Evolutionary conservation across 2,888 invertebrate species (phyloP), one percentile per base, ranked within the genome.

Genomic region (Augiades crinisus): DNA sequence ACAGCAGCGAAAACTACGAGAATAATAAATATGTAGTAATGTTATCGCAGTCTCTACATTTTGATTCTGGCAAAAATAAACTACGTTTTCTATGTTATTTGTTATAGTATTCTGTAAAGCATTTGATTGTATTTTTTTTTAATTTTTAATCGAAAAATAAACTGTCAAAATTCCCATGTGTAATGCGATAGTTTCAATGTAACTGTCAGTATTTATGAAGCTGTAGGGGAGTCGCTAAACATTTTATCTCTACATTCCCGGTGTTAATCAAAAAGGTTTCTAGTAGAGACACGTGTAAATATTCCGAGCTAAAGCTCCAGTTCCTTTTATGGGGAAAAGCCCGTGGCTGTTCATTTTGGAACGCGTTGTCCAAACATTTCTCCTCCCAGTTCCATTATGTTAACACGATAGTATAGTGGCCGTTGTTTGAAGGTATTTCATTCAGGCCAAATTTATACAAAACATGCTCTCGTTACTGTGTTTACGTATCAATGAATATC

Each of bases 351-450:
- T 67, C 64, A 61, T 67, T 65, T 65, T 51, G 71, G 68, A 71
- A 73, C 71, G 70, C 65, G 63, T 61, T 66, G 63, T 60, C 64
- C 67, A 73, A 73, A 73, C 68, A 70, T 62, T 62, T 63, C 61
- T 62, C 58, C 62, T 62, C 60, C 62, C 60, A 61, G 64, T 63
- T 59, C n/a, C 63, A 65, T 64, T 63, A 60, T 61, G 57, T 60
- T 63, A 64, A 65, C 59, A 61, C 53, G 60, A 57, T 52, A 58
- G 57, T 62, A 57, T 12, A 30, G 54, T 58, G 47, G 53, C 41
- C 53, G 54, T 36, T 59, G 53, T 54, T 56, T 55, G 55, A 54
- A 51, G 56, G 30, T 54, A 59, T 58, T 50, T 61, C 59, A 61
- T 63, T 60, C 59, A 60, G 37, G 36, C 14, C 45, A 44, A 49